Evolutionary conservation across 2,888 invertebrate genomes (phyloP), one percentile per base, ranked within the genome.

Genomic region (Lithophane socia): DNA sequence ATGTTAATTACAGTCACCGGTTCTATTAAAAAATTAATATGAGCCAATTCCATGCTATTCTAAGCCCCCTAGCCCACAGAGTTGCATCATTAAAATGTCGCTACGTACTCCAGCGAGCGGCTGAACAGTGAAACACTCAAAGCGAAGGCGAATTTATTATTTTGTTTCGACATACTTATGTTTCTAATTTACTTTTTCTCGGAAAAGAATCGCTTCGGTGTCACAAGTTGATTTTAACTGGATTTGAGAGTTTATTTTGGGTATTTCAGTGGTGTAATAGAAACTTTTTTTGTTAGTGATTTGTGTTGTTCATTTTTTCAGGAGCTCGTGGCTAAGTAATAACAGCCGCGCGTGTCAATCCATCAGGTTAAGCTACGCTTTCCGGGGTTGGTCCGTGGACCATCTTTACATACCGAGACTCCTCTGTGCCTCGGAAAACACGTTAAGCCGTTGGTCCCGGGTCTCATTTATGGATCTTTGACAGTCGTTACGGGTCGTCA

Each of bases 21-120:
- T 21, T 52, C 21, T 21, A 21, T n/a, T 37, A 37, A 1, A 37
- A 58, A 37, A 58, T 29, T 29, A 29, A 42, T 18, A n/a, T n/a
- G 16, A n/a, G 16, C 7, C 7, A 37, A n/a, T 42, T 88, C 88
- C 83, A 83, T 24, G 49, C 44, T 1, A 29, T 47, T 73, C 54
- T 56, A 61, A 75, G 66, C 42, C 52, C 21, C 64, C 42, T 67
- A 2, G 72, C 56, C 74, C 79, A 74, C 76, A 86, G 81, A 86
- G 87, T 84, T 85, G 83, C 88, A 88, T 88, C 88, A 88, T 88
- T 88, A 88, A 88, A 88, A 88, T 88, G 88, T 88, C 88, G 80
- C 89, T 80, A 61, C 73, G 84, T 86, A 83, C 85, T 87, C 73
- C 65, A 77, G 78, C 79, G 81, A 88, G 88, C 89, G 81, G 87